Base-by-base conservation (phyloP, 2,113 vertebrate species). In the Dryoscopus gambensis region DNA sequence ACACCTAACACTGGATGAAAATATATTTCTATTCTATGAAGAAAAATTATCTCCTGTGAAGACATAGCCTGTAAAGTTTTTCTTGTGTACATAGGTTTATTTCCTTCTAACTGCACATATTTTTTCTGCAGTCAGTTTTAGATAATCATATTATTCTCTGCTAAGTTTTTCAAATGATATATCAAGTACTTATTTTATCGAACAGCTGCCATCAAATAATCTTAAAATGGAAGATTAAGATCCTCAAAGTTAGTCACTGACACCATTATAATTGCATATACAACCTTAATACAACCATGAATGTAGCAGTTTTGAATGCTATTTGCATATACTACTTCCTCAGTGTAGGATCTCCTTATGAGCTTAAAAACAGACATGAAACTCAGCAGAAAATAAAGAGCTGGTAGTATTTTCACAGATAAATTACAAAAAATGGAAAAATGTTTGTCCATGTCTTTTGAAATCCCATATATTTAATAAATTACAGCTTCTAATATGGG, bases 171-270 rank as follows among this genome's bases (percentile, higher is more conserved):
- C 35, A 86, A 70, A 81, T 68, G 8, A 87, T 63, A 47, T 64
- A 81, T 80, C 0, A 3, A 69, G 63, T 76, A 35, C 49, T 86
- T 90, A 53, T 70, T 88, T 33, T 65, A 89, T 81, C 35, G 50
- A 92, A 70, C 16, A 74, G 49, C 47, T 89, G 35, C 47, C 56
- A 87, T 79, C 75, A 83, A 95, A 89, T 28, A 78, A 31, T 47
- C 56, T 77, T 84, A 81, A 89, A 84, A 81, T 52, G 68, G 39
- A 90, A 83, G 80, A 87, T 89, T 81, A 92, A 93, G 55, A 91
- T 71, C 39, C 33, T 37, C 42, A 52, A 92, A 86, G 35, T 70
- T 78, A 90, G 49, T 53, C 47, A 75, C 52, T 84, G 56, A 67
- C 63, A 74, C 27, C 35, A 55, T 64, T 87, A 84, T 71, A 89